These are phyloP conservation scores for Pseudomyrmex gracilis DNA, from an alignment of 1,140 invertebrate species.

Conservation along the genomic window DNA sequence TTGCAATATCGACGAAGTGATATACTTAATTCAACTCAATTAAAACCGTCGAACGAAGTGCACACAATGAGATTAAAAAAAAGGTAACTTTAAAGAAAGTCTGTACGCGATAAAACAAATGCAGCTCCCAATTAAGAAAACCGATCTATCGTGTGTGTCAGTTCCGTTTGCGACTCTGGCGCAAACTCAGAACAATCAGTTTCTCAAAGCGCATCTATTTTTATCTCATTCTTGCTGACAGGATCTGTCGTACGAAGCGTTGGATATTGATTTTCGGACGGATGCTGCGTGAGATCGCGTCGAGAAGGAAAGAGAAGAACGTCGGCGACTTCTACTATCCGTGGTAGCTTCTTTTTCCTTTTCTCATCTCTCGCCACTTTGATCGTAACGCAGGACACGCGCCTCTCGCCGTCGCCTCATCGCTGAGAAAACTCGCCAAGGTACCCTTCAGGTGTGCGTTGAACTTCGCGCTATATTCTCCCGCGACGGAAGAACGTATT, in stretches of 20 bases:
- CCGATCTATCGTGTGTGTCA: too few species aligned
- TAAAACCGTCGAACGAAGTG: too few species aligned
- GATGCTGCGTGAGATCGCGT: conserved; percentile 69
- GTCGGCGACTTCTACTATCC: background rate
- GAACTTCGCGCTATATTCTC: background rate
- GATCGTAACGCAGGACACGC: conserved; percentile 30
- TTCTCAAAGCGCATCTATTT: conserved; percentile 34
- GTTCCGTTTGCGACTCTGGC: background rate
- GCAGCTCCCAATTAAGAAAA: too few species aligned
- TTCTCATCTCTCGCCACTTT: conserved; percentile 38
- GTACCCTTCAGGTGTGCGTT: background rate
- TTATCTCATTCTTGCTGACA: conserved; percentile 61
- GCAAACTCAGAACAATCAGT: background rate
- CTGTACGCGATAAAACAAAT: too few species aligned
- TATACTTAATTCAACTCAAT: background rate
- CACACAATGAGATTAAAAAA: too few species aligned
- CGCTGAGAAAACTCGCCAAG: conserved; percentile 30
- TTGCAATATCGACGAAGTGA: background rate
- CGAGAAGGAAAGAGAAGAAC: conserved; percentile 4
- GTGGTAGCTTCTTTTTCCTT: background rate
- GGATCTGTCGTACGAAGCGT: conserved; percentile 68
- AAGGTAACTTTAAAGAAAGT: too few species aligned
- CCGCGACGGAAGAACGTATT: background rate
- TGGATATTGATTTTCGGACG: conserved; percentile 77
- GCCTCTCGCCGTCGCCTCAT: background rate